A percentile compares a stretch with the other conserved stretches of the same genome.
phyloP scores from a whole-genome alignment of 2,888 invertebrate species.

The Troilus luridus region DNA sequence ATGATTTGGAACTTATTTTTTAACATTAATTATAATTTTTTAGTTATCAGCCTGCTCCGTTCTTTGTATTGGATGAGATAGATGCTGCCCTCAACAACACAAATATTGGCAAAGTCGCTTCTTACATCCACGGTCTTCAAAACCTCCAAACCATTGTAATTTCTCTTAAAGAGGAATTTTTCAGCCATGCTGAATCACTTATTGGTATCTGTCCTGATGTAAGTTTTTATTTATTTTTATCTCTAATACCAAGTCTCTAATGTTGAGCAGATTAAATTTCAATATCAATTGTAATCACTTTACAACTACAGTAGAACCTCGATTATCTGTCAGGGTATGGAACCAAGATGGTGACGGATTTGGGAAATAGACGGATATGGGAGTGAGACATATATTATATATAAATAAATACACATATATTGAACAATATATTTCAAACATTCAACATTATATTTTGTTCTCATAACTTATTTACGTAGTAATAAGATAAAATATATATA shows the following conservation, averaged over 20 bases:
- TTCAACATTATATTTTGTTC: too few species aligned
- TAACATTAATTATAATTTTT: conserved; percentile 12
- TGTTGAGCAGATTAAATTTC: too few species aligned
- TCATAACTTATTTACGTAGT: too few species aligned
- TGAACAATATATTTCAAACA: too few species aligned
- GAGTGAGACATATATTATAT: too few species aligned
- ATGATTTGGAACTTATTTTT: neutral
- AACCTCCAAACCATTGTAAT: conserved; percentile 98
- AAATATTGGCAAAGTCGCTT: conserved; percentile 98
- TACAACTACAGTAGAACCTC: too few species aligned
- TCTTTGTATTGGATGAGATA: conserved; percentile 99
- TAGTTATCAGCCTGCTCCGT: conserved; percentile 97
- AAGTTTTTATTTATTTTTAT: conserved; percentile 67
- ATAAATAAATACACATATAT: too few species aligned
- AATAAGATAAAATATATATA: too few species aligned
- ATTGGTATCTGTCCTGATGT: conserved; percentile 98
- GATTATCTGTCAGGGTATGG: too few species aligned
- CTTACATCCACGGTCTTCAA: conserved; percentile 94
- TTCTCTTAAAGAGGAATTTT: conserved; percentile 99
- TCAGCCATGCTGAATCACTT: conserved; percentile 96
- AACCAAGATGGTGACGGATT: too few species aligned
- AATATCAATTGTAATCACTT: too few species aligned
- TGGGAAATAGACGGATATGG: too few species aligned
- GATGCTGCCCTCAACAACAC: conserved; percentile 99
- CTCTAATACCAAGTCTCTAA: neutral